Percentiles rank a stretch among this genome's conserved stretches.
These are phyloP conservation scores for Antheraea pernyi DNA, from an alignment of 1,140 invertebrate species.

Conservation along the genomic window DNA sequence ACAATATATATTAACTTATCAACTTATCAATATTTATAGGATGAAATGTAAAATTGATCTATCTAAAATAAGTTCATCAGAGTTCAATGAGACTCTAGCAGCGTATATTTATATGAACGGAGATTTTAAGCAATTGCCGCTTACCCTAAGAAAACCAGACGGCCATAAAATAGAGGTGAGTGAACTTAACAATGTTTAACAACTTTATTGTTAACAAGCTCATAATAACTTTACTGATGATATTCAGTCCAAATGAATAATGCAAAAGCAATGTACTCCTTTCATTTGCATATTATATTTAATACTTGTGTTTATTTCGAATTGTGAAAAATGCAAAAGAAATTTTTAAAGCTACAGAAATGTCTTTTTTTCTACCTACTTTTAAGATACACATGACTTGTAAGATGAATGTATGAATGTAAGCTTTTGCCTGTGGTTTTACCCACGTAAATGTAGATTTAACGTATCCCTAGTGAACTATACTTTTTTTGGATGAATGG, in stretches of 20 bases:
- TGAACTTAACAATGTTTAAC: background rate
- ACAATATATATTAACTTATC: too few relatives aligned
- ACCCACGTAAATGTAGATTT: too few relatives aligned
- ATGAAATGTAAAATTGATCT: constrained; percentile 39
- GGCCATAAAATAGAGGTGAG: constrained; percentile 47
- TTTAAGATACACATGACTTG: too few relatives aligned
- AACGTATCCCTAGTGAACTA: too few relatives aligned
- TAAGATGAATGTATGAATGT: too few relatives aligned
- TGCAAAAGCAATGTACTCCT: background rate
- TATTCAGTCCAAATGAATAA: background rate
- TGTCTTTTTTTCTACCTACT: too few relatives aligned
- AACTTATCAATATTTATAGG: constrained; percentile 31
- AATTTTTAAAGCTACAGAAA: too few relatives aligned
- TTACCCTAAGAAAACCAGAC: constrained; percentile 41
- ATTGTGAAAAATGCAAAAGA: too few relatives aligned
- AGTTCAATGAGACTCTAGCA: constrained; percentile 36
- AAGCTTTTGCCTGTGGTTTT: too few relatives aligned
- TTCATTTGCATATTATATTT: too few relatives aligned
- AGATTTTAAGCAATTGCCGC: constrained; percentile 35
- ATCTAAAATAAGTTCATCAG: constrained; percentile 23
- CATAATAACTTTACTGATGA: background rate
- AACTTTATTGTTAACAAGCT: background rate
- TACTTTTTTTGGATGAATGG: too few relatives aligned
- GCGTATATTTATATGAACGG: constrained; percentile 37
- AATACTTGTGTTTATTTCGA: too few relatives aligned